Percentiles rank a stretch among this genome's conserved stretches.
These are phyloP conservation scores for Dryobota labecula DNA, from an alignment of 2,888 invertebrate genomes.

Conservation along the genomic window DNA sequence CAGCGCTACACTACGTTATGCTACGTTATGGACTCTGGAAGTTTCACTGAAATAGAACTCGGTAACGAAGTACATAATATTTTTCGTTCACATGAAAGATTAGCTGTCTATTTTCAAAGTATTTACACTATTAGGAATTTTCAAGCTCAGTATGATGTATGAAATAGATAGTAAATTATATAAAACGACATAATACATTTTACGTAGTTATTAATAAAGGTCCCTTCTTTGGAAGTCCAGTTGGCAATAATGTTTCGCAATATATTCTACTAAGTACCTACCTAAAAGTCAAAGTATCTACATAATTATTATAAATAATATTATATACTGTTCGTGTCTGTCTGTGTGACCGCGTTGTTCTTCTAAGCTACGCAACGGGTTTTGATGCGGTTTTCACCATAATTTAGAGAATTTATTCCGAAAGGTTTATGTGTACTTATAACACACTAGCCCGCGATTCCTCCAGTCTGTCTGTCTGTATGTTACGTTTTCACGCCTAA, in stretches of 20 bases:
- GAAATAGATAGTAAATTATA: too few species aligned
- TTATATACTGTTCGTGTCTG: too few species aligned
- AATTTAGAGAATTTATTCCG: background rate
- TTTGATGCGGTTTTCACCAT: too few species aligned
- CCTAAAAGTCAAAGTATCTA: too few species aligned
- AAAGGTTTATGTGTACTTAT: background rate
- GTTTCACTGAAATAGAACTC: conserved; percentile 28
- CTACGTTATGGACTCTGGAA: conserved; percentile 25
- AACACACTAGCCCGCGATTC: too few species aligned
- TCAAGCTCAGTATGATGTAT: too few species aligned
- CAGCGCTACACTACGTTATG: conserved; percentile 8
- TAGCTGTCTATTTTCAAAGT: conserved; percentile 8
- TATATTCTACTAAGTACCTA: too few species aligned
- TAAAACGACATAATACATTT: background rate
- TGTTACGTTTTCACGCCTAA: too few species aligned
- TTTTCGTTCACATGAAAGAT: conserved; percentile 4
- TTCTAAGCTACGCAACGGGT: too few species aligned
- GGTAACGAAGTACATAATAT: conserved; percentile 2
- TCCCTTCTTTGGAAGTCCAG: background rate
- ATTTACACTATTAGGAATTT: background rate
- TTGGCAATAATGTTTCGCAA: background rate
- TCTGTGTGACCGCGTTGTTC: too few species aligned
- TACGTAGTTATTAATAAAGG: background rate
- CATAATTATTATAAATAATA: background rate
- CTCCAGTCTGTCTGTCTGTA: too few species aligned